phyloP scores from a whole-genome alignment of 2,797 vertebrate genomes.

The Falco concolor region DNA sequence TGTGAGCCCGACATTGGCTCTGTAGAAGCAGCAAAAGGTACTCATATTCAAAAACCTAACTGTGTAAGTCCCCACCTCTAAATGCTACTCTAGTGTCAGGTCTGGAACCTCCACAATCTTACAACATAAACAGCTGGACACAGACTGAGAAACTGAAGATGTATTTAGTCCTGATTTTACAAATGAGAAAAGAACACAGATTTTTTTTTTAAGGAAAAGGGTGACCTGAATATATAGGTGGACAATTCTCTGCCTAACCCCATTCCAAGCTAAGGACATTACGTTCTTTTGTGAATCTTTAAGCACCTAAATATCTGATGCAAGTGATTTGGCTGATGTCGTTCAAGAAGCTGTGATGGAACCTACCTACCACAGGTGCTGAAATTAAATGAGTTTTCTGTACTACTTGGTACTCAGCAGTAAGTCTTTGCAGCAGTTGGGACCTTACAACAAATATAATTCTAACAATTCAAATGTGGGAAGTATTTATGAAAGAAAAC shows the following conservation, averaged over 20 bases:
- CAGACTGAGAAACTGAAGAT: not conserved
- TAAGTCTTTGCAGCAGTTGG: slow-evolving; percentile 12
- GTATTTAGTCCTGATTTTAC: not conserved
- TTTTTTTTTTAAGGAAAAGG: not conserved
- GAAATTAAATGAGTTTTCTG: not conserved
- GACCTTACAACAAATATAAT: not conserved
- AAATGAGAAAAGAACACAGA: not conserved
- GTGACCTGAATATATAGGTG: not conserved
- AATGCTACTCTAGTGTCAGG: not conserved
- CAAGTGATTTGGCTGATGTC: not conserved
- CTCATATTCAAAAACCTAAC: not conserved
- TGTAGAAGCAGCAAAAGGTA: not conserved
- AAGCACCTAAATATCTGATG: not conserved
- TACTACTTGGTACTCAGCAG: not conserved
- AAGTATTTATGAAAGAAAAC: not conserved
- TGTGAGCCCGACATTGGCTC: not conserved
- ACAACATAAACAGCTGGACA: not conserved
- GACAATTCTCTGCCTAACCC: not conserved
- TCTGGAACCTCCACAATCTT: not conserved
- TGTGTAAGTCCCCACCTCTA: not conserved
- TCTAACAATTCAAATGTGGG: not conserved
- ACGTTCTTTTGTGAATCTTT: not conserved
- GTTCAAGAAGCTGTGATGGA: not conserved
- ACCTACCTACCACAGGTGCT: not conserved
- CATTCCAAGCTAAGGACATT: not conserved